Evolutionary conservation across 2,888 invertebrate species (phyloP), one percentile per base, ranked within the genome.

Genomic region (Gymnosoma rotundatum): DNA sequence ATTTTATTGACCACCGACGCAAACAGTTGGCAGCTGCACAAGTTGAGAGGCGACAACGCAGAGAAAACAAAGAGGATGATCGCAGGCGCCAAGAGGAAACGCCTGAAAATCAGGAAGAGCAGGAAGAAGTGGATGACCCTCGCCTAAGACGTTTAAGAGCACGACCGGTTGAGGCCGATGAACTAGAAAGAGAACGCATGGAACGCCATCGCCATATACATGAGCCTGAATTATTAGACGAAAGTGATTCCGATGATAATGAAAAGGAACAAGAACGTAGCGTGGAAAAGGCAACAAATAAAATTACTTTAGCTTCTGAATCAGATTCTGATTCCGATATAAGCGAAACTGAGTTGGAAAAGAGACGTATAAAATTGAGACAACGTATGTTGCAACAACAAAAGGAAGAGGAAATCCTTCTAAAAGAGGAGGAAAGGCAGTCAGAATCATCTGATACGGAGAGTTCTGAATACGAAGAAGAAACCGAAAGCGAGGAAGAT

Each of bases 401-500:
- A 89, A 95, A 95, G 66, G 96, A 96, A 88, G 94, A 94, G 78
- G 96, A 96, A 89, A 87, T 92, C 7, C 86, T 92, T 0, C 90
- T 90, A 86, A 92, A 92, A 79, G 94, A 94, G 87, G 94, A 94
- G 58, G 95, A 95, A 88, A 93, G 94, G 89, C 91, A 94, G 88
- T 94, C 94, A 0, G 94, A 94, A 76, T 94, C 94, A 36, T 94
- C 95, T 63, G 94, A 94, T 36, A 94, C 94, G 78, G 96, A 96
- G 67, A 95, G 95, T 66, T 96, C 97, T 0, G 95, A 96, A 87
- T 97, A 97, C 90, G 97, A 97, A 88, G 96, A 93, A 58, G 92
- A 97, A 88, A 95, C 96, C 42, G 97, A 97, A 92, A 97, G 97
- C 80, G 97, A 97, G 91, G 97, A 97, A 91, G 98, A 98, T 89